A percentile compares a stretch with the other conserved stretches of the same genome.
phyloP scores from a whole-genome alignment of 2,113 vertebrate genomes.

The Peromyscus leucopus region DNA sequence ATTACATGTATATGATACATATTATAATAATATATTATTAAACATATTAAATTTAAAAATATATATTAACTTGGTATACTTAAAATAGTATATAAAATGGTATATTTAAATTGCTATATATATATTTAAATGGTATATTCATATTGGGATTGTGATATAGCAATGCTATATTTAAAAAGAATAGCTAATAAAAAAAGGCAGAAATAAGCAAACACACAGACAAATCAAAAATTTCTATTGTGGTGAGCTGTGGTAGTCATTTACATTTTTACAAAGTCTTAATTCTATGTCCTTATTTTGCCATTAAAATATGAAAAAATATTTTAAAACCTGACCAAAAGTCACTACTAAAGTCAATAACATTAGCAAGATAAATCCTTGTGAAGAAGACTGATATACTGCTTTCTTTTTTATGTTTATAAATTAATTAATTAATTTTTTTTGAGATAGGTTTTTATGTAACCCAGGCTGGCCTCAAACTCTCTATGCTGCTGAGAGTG shows the following conservation, averaged over 20 bases:
- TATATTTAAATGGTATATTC: too few relatives aligned
- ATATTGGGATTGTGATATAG: too few relatives aligned
- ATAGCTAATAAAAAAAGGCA: neutral
- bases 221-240: neutral
- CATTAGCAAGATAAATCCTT: neutral
- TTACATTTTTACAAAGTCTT: conserved; percentile 11
- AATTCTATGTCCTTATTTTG: neutral
- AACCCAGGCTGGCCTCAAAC: neutral
- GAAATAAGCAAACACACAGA: neutral
- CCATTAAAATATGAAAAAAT: neutral
- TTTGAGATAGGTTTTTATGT: neutral
- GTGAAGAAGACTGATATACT: neutral
- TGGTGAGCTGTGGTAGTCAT: neutral
- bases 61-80: too few relatives aligned
- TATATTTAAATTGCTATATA: too few relatives aligned
- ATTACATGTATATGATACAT: too few relatives aligned
- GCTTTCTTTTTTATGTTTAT: too few relatives aligned
- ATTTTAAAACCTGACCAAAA: neutral
- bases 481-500: neutral
- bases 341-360: neutral
- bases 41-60: too few relatives aligned
- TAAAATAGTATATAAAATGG: too few relatives aligned
- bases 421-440: too few relatives aligned
- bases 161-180: neutral
- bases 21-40: too few relatives aligned